Conservation (phyloP, 2,113 vertebrate species). For the Tursiops truncatus region DNA sequence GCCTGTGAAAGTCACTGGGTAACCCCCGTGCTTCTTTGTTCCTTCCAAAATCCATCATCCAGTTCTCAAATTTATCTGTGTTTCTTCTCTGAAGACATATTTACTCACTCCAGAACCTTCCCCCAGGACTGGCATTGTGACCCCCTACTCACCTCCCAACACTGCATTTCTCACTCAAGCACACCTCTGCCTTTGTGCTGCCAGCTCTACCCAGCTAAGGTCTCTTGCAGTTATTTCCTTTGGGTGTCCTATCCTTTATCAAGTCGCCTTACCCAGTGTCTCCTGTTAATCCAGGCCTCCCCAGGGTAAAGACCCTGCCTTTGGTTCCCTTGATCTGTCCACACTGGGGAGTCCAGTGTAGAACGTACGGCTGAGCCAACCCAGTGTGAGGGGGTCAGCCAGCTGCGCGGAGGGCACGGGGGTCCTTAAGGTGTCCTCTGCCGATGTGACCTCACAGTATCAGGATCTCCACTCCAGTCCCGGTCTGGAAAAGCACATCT, state of each 20-base stretch:
- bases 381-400: not conserved
- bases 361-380: not conserved
- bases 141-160: not conserved
- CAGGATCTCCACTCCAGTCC: not conserved
- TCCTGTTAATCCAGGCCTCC: not conserved
- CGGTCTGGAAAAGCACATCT: not conserved
- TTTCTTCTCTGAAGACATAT: not conserved
- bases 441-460: not conserved
- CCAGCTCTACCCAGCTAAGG: not conserved
- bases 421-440: not conserved
- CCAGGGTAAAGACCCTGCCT: not conserved
- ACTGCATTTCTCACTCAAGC: not conserved
- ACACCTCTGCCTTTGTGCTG: not conserved
- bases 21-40: not conserved
- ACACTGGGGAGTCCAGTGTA: not conserved
- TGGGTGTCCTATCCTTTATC: not conserved
- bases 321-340: not conserved
- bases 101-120: not conserved
- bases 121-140: not conserved
- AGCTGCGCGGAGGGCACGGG: rapidly evolving
- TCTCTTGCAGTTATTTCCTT: rapidly evolving
- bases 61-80: not conserved
- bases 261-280: not conserved
- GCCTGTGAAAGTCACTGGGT: not conserved
- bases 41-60: not conserved